Evolutionary conservation across 2,113 vertebrate species (phyloP), one percentile per base, ranked within the genome.

Genomic region (Eclectus roratus): DNA sequence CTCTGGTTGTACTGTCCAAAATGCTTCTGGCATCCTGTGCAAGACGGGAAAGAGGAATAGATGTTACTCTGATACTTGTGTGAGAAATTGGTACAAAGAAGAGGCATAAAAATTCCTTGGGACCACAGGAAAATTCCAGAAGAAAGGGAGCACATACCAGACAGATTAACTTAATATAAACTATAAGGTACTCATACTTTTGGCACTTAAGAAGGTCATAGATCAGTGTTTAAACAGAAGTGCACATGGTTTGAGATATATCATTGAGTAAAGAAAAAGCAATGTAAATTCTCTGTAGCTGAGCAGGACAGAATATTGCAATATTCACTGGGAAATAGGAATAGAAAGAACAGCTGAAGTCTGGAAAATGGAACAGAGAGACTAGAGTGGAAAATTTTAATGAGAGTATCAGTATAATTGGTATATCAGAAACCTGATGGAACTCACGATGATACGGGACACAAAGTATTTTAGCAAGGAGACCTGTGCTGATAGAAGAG

Each of bases 401-500:
- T 33, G 23, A 68, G 28, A 35, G 16, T 58, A 37, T 64, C 9
- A 35, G 23, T 25, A 3, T 37, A 50, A 70, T 11, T 78, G 28
- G 16, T 61, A 7, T 31, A 31, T 55, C 20, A 56, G 72, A 68
- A 91, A 56, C 17, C 64, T 72, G 29, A 39, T 50, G 47, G 17
- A 7, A 55, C 23, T 53, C 7, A 11, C 31, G 9, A 21, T 53
- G 52, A n/a, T 65, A 11, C 0, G 1, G 31, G 28, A 43, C 0
- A 1, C 27, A 25, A 85, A 71, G n/a, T 49, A n/a, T 41, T 69
- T 33, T 58, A 44, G 43, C 56, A 85, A 61, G 19, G 69, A 63
- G 49, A 56, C 5, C 13, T 50, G 10, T 2, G 9, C 49, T 89
- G 55, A 76, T 44, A n/a, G n/a, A 72, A 16, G 20, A 52, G 23